Conservation (phyloP, 2,797 vertebrate genomes). For the Catharus ustulatus region DNA sequence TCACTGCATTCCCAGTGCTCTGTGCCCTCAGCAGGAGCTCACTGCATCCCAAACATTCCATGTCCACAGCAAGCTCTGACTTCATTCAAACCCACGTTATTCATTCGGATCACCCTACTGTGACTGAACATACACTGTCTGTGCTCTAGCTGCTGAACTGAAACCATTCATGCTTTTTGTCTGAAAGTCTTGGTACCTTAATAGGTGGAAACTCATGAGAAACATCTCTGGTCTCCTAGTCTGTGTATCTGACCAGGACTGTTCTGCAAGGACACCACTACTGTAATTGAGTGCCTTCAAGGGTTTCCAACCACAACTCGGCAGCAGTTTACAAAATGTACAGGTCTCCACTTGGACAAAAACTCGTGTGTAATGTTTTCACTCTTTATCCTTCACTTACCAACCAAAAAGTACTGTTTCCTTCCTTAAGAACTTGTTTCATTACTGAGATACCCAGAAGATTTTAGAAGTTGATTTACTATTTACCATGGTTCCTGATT, state of each 20-base stretch:
- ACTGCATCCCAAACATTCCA: too few relatives aligned
- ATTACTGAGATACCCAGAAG: background rate
- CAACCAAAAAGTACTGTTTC: background rate
- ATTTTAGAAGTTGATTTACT: background rate
- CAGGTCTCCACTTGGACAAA: background rate
- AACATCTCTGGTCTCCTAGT: background rate
- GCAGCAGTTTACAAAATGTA: background rate
- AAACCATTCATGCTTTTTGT: background rate
- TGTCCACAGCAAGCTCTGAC: too few relatives aligned
- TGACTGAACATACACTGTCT: background rate
- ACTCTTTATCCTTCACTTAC: background rate
- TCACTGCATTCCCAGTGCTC: too few relatives aligned
- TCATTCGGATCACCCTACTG: too few relatives aligned
- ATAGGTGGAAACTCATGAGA: background rate
- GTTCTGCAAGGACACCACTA: background rate
- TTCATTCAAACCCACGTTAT: too few relatives aligned
- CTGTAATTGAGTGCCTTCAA: background rate
- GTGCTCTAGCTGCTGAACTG: background rate
- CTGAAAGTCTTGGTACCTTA: background rate
- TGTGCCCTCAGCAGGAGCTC: too few relatives aligned
- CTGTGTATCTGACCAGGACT: background rate
- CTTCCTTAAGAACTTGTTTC: background rate
- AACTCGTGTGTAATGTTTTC: accelerated
- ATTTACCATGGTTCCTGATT: slow-evolving; percentile 82
- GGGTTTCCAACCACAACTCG: background rate